Percentiles rank a stretch among this genome's conserved stretches.
These are phyloP conservation scores for Apeira syringaria DNA, from an alignment of 2,888 invertebrate genomes.

Conservation along the genomic window DNA sequence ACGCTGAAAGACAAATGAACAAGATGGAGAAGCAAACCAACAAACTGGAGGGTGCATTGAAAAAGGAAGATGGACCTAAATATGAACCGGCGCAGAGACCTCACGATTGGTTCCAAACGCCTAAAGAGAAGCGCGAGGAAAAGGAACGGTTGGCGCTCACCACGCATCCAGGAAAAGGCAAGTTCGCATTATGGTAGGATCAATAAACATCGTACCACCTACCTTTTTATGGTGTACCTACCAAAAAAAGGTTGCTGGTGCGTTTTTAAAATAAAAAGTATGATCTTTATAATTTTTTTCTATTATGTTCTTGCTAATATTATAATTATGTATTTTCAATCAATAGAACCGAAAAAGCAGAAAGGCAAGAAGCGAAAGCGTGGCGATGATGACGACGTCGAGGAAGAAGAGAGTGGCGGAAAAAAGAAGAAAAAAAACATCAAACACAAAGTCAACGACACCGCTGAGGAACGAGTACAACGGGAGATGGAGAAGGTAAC, in stretches of 20 bases:
- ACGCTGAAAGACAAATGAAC: slow-evolving; percentile 90
- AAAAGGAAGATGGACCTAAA: slow-evolving; percentile 59
- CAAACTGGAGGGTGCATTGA: slow-evolving; percentile 77
- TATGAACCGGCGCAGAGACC: slow-evolving; percentile 59
- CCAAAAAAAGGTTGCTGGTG: no score
- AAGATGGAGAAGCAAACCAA: slow-evolving; percentile 93
- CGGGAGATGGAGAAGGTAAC: slow-evolving; percentile 85
- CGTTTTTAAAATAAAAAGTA: no score
- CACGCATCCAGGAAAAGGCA: slow-evolving; percentile 2
- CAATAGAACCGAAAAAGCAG: slow-evolving; percentile 40
- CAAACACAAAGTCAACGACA: slow-evolving; percentile 77
- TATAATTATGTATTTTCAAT: background rate
- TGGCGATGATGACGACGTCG: slow-evolving; percentile 56
- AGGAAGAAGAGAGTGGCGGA: slow-evolving; percentile 41
- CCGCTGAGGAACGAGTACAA: slow-evolving; percentile 85
- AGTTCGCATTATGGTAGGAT: no score
- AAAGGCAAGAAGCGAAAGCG: slow-evolving; percentile 67
- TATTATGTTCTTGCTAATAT: no score
- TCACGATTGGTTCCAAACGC: slow-evolving; percentile 94
- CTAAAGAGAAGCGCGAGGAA: slow-evolving; percentile 90
- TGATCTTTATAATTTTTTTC: no score
- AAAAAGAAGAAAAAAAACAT: slow-evolving; percentile 64
- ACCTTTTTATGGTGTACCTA: no score
- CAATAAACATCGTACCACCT: no score
- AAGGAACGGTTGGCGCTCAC: slow-evolving; percentile 85